Evolutionary conservation across 2,113 vertebrate genomes (phyloP).

Genomic region (Scophthalmus maximus): DNA sequence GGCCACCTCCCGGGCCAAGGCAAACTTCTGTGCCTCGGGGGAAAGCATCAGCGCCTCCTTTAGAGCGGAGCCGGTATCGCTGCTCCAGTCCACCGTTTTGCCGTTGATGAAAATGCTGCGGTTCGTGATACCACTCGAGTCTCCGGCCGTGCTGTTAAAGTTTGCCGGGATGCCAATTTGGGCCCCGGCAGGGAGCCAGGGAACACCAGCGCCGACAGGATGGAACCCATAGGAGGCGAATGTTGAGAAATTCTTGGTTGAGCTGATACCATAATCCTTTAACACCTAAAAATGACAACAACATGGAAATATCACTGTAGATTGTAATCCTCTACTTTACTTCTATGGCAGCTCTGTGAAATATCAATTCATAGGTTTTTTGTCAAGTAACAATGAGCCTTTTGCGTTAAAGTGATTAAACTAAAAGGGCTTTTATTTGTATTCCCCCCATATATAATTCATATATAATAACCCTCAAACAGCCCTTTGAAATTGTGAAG

Average conservation of each 20-base stretch:
- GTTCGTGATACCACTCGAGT: slow-evolving; percentile 80
- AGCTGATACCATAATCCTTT: slow-evolving; percentile 78
- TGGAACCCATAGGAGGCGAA: slow-evolving; percentile 92
- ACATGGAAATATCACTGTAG: neutral
- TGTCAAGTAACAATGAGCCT: too few species aligned
- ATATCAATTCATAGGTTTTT: neutral
- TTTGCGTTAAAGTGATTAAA: too few species aligned
- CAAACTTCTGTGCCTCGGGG: slow-evolving; percentile 88
- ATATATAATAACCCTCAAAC: too few species aligned
- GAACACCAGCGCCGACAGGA: slow-evolving; percentile 89
- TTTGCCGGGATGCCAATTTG: slow-evolving; percentile 90
- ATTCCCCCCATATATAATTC: too few species aligned
- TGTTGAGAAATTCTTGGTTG: slow-evolving; percentile 77
- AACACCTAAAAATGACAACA: slow-evolving; percentile 76
- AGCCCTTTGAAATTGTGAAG: too few species aligned
- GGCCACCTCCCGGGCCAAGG: slow-evolving; percentile 87
- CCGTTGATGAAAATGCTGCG: slow-evolving; percentile 85
- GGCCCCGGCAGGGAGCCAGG: slow-evolving; percentile 87
- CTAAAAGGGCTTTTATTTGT: too few species aligned
- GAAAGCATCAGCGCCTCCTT: slow-evolving; percentile 87
- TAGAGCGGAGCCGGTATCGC: slow-evolving; percentile 78
- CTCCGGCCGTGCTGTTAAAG: slow-evolving; percentile 83
- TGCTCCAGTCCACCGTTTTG: slow-evolving; percentile 87
- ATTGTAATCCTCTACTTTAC: neutral
- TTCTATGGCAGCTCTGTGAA: neutral